Evolutionary conservation across 2,888 invertebrate species (phyloP), one percentile per base, ranked within the genome.

Genomic region (Muscina levida): DNA sequence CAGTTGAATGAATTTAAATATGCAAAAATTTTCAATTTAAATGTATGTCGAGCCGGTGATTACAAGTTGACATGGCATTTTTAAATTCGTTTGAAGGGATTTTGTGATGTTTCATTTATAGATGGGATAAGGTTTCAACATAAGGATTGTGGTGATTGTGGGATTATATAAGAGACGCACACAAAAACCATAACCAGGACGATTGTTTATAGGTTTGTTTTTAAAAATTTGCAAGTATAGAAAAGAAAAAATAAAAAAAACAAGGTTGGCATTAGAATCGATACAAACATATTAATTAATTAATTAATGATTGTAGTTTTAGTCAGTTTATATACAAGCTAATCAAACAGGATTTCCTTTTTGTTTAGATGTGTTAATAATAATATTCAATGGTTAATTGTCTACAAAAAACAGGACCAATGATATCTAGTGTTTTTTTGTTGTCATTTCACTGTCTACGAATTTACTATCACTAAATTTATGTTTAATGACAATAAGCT

Each of bases 241-340:
- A 85, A 83, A 84, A 82, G 84, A 84, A 83, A 31, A 84, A 84
- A 84, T 83, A 79, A 77, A 31, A 77, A 31, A 83, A 79, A 82
- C 77, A 84, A 82, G 83, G 83, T 82, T 83, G 80, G 83, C 83
- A 85, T 86, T 86, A 86, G 85, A 85, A 85, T 84, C 77, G 65
- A 72, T 77, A 81, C 74, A 81, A 75, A 68, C 71, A 81, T 77
- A 81, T 77, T 81, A 67, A 39, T 46, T 53, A 31, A 31, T 31
- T 31, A 31, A 31, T 8, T n/a, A 72, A 77, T 75, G 74, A 62
- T 77, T 44, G 65, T 65, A 51, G 48, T 59, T 77, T 77, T 57
- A 77, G 67, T 72, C 39, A 13, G 73, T 73, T 67, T 81, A 82
- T 76, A 79, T 79, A 76, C 72, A 82, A 82, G 72, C 78, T 72